Conservation (phyloP, 2,888 invertebrate species). For the Sinotaia quadrata region DNA sequence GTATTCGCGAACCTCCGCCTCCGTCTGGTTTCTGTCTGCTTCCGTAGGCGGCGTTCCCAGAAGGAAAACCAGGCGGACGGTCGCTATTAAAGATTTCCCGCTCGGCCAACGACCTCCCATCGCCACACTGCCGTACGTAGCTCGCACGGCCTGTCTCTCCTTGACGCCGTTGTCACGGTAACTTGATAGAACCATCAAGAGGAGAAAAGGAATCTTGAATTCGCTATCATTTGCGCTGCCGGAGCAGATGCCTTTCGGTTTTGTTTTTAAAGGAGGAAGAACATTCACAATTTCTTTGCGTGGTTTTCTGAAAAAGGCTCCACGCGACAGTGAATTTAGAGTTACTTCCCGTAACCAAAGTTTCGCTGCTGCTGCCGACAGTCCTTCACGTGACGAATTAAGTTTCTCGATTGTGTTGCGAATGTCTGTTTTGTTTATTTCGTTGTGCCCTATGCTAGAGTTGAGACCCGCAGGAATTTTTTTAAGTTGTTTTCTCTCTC, state of each 20-base stretch:
- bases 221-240: background rate
- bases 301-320: no score
- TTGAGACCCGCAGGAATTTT: no score
- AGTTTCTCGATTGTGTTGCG: background rate
- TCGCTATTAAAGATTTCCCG: background rate
- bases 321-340: no score
- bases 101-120: constrained; percentile 7
- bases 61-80: constrained; percentile 15
- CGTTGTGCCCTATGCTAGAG: no score
- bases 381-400: background rate
- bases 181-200: constrained; percentile 21
- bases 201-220: constrained; percentile 1
- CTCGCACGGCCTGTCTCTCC: constrained; percentile 16
- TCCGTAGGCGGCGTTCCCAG: constrained; percentile 10
- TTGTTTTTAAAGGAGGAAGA: no score
- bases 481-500: no score
- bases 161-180: background rate
- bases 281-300: no score
- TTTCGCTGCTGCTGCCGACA: background rate
- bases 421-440: background rate
- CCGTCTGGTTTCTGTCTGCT: background rate
- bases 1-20: constrained; percentile 9
- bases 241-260: background rate
- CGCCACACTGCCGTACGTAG: constrained; percentile 19
- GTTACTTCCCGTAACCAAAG: no score